phyloP scores from a whole-genome alignment of 1,140 invertebrate species.

The Apis cerana region DNA sequence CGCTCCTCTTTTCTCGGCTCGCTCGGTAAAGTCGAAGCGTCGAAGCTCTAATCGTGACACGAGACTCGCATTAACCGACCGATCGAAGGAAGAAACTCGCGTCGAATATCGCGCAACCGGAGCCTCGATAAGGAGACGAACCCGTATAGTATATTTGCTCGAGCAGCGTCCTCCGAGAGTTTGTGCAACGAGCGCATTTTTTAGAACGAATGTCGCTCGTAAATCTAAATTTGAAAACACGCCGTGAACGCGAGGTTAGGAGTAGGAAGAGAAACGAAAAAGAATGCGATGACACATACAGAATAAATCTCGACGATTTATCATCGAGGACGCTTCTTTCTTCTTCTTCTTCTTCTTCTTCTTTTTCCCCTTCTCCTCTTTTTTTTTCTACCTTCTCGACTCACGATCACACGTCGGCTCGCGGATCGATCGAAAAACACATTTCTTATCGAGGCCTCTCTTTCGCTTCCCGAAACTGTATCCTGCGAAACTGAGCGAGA shows the following conservation, averaged over 20 bases:
- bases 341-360: neutral
- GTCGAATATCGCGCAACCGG: neutral
- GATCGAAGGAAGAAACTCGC: slow-evolving; percentile 20
- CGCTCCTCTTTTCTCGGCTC: neutral
- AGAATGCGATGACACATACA: slow-evolving; percentile 23
- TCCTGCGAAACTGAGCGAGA: slow-evolving; percentile 64
- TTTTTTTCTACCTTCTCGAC: neutral
- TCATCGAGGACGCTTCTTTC: slow-evolving; percentile 5
- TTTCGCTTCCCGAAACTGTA: slow-evolving; percentile 36
- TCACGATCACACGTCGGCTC: too few relatives aligned
- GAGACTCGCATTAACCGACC: slow-evolving; percentile 11
- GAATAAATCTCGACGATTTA: slow-evolving; percentile 41
- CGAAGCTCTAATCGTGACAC: neutral
- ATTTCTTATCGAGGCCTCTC: slow-evolving; percentile 22
- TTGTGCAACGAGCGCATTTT: slow-evolving; percentile 6
- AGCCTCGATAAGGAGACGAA: slow-evolving; percentile 13
- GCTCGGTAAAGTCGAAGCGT: neutral
- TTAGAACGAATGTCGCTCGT: slow-evolving; percentile 23
- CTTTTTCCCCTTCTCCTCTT: neutral
- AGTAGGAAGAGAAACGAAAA: neutral
- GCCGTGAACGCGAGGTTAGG: slow-evolving; percentile 20
- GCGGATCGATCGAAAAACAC: slow-evolving; percentile 1
- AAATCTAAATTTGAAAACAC: slow-evolving; percentile 25
- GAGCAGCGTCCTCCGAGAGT: neutral
- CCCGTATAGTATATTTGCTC: too few relatives aligned